phyloP scores from a whole-genome alignment of 2,797 vertebrate genomes.

The Sphenodon punctatus region DNA sequence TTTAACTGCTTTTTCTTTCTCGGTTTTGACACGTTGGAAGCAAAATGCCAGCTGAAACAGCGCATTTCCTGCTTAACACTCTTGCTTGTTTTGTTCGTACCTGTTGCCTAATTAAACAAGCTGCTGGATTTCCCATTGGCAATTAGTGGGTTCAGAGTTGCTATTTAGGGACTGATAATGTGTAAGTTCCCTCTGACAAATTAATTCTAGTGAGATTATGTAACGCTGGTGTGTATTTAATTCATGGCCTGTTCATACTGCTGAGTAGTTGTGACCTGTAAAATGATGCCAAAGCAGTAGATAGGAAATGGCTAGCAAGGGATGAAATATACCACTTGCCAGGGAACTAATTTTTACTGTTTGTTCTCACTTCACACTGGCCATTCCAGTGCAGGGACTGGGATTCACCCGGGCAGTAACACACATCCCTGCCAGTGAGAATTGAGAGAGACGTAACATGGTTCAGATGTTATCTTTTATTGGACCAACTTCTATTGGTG shows the following conservation, averaged over 20 bases:
- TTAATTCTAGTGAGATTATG: neutral
- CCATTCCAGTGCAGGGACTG: too few relatives aligned
- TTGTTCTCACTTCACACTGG: too few relatives aligned
- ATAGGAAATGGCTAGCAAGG: too few relatives aligned
- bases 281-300: neutral
- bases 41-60: neutral
- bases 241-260: rapidly evolving
- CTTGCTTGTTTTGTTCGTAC: neutral
- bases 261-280: neutral
- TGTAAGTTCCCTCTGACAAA: neutral
- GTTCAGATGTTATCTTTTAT: too few relatives aligned
- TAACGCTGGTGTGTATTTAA: neutral
- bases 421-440: too few relatives aligned
- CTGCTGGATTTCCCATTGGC: neutral
- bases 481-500: too few relatives aligned
- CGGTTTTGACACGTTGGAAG: neutral
- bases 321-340: too few relatives aligned
- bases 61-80: neutral
- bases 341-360: too few relatives aligned
- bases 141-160: neutral
- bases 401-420: too few relatives aligned
- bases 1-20: neutral
- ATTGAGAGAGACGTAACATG: too few relatives aligned
- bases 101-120: neutral
- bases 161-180: neutral